Percentiles rank a stretch among this genome's conserved stretches.
phyloP scores from a whole-genome alignment of 2,113 vertebrate genomes.

The Cygnus atratus region DNA sequence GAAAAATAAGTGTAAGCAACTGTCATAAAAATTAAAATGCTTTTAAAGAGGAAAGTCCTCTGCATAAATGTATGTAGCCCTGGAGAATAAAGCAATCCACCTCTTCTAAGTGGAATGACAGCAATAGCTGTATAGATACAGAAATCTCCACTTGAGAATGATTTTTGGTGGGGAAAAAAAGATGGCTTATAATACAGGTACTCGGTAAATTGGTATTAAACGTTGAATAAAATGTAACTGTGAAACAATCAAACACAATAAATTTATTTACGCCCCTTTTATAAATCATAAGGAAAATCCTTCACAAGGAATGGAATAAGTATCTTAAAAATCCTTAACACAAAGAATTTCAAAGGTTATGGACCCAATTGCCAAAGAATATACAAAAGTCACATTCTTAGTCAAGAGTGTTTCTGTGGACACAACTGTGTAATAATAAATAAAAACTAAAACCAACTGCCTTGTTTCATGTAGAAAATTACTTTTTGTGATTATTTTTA shows the following conservation, averaged over 20 bases:
- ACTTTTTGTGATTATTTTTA: background rate
- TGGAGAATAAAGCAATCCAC: background rate
- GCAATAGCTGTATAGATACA: background rate
- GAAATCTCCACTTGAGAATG: background rate
- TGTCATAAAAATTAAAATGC: background rate
- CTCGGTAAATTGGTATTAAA: background rate
- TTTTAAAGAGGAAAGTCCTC: background rate
- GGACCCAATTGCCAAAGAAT: background rate
- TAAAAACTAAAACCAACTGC: background rate
- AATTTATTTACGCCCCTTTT: background rate
- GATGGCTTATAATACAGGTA: background rate
- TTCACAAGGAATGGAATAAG: background rate
- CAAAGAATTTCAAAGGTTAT: background rate
- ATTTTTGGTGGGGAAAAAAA: background rate
- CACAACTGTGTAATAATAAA: background rate
- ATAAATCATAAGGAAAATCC: background rate
- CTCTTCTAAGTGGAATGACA: background rate
- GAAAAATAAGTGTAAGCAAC: background rate
- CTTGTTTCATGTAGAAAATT: background rate
- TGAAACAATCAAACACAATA: background rate
- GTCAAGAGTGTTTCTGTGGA: background rate
- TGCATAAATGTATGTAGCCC: background rate
- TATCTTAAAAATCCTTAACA: background rate
- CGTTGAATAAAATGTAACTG: background rate
- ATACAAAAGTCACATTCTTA: background rate